A percentile compares a stretch with the other conserved stretches of the same genome.
phyloP scores from a whole-genome alignment of 2,113 vertebrate species.

The Gopherus evgoodei region DNA sequence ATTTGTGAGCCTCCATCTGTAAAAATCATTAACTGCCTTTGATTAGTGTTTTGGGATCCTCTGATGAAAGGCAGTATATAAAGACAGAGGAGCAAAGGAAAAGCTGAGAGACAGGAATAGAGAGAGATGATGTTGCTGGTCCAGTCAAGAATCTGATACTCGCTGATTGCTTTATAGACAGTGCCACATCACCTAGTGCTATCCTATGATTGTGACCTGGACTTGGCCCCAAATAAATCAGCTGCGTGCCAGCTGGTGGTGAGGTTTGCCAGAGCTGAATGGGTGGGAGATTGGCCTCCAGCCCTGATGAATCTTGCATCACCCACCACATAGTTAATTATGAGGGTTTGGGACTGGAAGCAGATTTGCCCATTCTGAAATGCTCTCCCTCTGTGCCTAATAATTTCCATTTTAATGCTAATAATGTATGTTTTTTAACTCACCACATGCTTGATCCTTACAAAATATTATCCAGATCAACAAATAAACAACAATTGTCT shows the following conservation, averaged over 20 bases:
- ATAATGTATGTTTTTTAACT: neutral
- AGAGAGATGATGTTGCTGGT: neutral
- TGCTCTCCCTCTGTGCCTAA: neutral
- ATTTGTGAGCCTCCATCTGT: constrained; percentile 34
- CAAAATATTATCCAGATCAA: neutral
- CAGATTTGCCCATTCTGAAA: neutral
- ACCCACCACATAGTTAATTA: rapidly evolving
- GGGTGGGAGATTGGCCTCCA: neutral
- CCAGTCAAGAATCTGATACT: neutral
- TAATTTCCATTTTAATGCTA: neutral
- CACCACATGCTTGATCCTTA: neutral
- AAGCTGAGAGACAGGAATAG: neutral
- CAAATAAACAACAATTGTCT: neutral
- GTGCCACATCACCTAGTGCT: neutral
- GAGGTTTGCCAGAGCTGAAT: neutral
- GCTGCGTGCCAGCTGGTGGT: neutral
- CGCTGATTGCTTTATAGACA: neutral
- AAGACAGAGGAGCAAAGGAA: neutral
- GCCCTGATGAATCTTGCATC: neutral
- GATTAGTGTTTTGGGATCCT: neutral
- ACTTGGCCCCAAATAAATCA: neutral
- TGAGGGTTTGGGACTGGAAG: neutral
- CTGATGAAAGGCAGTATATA: constrained; percentile 44
- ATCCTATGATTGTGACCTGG: neutral
- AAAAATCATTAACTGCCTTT: constrained; percentile 30